Conservation (phyloP, 1,140 invertebrate genomes). For the Littorina saxatilis region DNA sequence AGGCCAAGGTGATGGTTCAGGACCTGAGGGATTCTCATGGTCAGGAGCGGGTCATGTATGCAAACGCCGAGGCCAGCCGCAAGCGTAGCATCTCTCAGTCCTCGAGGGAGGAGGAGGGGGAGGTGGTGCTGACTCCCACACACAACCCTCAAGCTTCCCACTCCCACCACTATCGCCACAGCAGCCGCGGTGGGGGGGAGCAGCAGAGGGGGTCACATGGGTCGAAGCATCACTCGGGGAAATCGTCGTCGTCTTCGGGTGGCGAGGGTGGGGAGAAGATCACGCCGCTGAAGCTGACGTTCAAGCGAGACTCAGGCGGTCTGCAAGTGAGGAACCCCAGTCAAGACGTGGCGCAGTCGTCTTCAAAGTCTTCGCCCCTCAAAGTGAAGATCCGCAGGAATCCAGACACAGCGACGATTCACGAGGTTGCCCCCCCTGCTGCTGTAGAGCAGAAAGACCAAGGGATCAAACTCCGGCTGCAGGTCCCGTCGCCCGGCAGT, state of each 20-base stretch:
- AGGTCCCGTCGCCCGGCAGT: no score
- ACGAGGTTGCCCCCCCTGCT: no score
- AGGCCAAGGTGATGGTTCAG: constrained; percentile 8
- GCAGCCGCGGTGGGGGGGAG: not conserved
- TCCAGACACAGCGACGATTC: not conserved
- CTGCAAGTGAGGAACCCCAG: not conserved
- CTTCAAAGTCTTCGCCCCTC: not conserved
- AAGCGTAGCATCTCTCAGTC: constrained; percentile 11
- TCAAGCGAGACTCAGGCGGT: not conserved
- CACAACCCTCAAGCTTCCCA: not conserved
- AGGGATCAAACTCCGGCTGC: no score
- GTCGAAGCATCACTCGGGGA: not conserved
- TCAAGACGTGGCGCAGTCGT: not conserved
- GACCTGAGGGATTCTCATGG: not conserved
- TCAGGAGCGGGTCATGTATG: not conserved
- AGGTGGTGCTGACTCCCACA: not conserved
- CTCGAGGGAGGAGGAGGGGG: not conserved
- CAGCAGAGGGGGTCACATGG: not conserved
- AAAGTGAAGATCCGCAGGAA: constrained; percentile 3
- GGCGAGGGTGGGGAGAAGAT: not conserved
- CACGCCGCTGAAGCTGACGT: not conserved
- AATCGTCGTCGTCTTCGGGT: not conserved
- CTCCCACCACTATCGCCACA: not conserved
- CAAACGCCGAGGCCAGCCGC: not conserved
- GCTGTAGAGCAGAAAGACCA: no score